Evolutionary conservation across 2,888 invertebrate genomes (phyloP).

Genomic region (Morpho deidamia): DNA sequence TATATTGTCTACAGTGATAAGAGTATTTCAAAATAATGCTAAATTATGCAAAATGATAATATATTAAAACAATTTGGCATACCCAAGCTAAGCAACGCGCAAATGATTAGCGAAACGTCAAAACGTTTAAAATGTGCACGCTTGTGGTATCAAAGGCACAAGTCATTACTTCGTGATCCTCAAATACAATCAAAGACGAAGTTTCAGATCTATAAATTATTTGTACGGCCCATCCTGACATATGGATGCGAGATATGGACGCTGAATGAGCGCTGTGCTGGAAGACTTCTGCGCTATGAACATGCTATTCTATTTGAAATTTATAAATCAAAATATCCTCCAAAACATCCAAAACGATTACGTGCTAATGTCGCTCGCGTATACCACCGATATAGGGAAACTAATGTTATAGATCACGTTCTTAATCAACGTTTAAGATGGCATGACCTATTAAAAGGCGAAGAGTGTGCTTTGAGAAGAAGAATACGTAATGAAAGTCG

Average conservation of each 20-base stretch:
- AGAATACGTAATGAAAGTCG: constrained; percentile 4
- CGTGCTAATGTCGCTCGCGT: constrained; percentile 31
- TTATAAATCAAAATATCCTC: constrained; percentile 44
- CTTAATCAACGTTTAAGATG: constrained; percentile 39
- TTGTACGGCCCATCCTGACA: constrained; percentile 48
- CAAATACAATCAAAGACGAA: constrained; percentile 34
- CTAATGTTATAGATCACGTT: constrained; percentile 37
- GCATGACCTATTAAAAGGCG: constrained; percentile 34
- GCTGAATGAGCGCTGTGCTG: constrained; percentile 28
- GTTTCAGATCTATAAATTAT: constrained; percentile 42
- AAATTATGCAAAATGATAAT: background rate
- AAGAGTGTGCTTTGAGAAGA: constrained; percentile 31
- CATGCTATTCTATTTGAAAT: constrained; percentile 38
- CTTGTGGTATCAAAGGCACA: constrained; percentile 41
- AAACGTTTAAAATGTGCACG: constrained; percentile 44
- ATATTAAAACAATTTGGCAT: constrained; percentile 27
- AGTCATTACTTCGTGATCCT: constrained; percentile 35
- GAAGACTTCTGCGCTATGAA: constrained; percentile 41
- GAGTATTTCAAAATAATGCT: background rate
- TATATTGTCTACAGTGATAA: too few species aligned
- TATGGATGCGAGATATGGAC: constrained; percentile 55
- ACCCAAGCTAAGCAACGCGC: constrained; percentile 29
- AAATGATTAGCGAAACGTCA: constrained; percentile 37
- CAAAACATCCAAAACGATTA: constrained; percentile 36
- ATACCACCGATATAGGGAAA: constrained; percentile 33